Conservation (phyloP, 30 jellyfish, hydroid and myxozoan species). For the Haliclystus octoradiatus region DNA sequence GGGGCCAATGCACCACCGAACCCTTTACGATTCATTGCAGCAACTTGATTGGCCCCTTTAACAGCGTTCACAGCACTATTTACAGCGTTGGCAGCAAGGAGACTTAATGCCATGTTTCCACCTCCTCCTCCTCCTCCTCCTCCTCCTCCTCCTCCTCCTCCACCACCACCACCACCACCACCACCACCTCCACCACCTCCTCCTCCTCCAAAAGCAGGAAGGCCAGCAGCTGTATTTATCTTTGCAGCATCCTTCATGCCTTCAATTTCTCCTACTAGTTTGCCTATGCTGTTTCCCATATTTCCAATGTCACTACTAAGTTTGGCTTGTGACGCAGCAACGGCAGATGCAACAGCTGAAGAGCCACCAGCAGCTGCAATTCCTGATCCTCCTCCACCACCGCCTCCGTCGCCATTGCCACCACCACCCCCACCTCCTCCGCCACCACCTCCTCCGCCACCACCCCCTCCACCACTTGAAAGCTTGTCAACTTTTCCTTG, state of each 20-base stretch:
- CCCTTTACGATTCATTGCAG: background rate
- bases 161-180: background rate
- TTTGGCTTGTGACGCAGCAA: conserved; percentile 55
- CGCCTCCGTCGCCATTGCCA: conserved; percentile 58
- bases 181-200: conserved; percentile 27
- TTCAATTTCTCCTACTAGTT: conserved; percentile 81
- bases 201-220: background rate
- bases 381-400: conserved; percentile 52
- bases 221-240: conserved; percentile 66
- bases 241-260: conserved; percentile 59
- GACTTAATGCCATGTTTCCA: conserved; percentile 1
- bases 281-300: conserved; percentile 55
- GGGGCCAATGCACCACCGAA: conserved; percentile 5
- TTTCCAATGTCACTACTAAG: conserved; percentile 27
- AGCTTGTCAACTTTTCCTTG: conserved; percentile 34
- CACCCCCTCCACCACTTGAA: conserved; percentile 47
- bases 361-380: conserved; percentile 25
- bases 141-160: conserved; percentile 17
- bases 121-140: conserved; percentile 2
- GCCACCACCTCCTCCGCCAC: conserved; percentile 68
- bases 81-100: conserved; percentile 43
- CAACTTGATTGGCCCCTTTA: conserved; percentile 32
- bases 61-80: conserved; percentile 46
- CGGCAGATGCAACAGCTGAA: conserved; percentile 42
- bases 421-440: conserved; percentile 66